Evolutionary conservation across 2,888 invertebrate genomes (phyloP).

Genomic region (Elmis aenea): DNA sequence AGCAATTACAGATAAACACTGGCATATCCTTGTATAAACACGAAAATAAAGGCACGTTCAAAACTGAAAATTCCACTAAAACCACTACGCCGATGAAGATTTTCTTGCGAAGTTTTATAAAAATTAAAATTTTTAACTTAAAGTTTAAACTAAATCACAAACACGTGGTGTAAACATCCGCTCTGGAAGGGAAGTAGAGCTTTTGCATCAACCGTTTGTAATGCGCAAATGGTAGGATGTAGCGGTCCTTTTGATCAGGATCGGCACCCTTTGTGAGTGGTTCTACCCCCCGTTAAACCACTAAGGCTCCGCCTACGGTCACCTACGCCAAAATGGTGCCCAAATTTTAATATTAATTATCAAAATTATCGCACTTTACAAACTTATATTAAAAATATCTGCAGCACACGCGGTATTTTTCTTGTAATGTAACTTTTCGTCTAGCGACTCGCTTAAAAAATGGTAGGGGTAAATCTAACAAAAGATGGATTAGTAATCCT

Average conservation of each 20-base stretch:
- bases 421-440: constrained; percentile 7
- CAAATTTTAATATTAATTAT: constrained; percentile 38
- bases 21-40: too few species aligned
- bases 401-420: constrained; percentile 21
- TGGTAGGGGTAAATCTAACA: constrained; percentile 14
- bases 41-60: constrained; percentile 14
- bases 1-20: too few species aligned
- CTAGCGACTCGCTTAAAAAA: constrained; percentile 1
- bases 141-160: constrained; percentile 6
- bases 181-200: constrained; percentile 15
- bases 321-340: constrained; percentile 37
- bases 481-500: constrained; percentile 15
- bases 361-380: constrained; percentile 32
- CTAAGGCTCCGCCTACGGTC: constrained; percentile 36
- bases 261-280: constrained; percentile 35
- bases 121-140: constrained; percentile 5
- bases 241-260: constrained; percentile 25
- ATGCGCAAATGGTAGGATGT: constrained; percentile 22
- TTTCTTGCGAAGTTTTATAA: constrained; percentile 1
- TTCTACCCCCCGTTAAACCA: constrained; percentile 30
- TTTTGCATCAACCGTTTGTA: constrained; percentile 16
- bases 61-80: constrained; percentile 9
- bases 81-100: constrained; percentile 5
- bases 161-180: constrained; percentile 16
- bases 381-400: constrained; percentile 30